phyloP scores from a whole-genome alignment of 2,888 invertebrate genomes.

The Salticus scenicus region DNA sequence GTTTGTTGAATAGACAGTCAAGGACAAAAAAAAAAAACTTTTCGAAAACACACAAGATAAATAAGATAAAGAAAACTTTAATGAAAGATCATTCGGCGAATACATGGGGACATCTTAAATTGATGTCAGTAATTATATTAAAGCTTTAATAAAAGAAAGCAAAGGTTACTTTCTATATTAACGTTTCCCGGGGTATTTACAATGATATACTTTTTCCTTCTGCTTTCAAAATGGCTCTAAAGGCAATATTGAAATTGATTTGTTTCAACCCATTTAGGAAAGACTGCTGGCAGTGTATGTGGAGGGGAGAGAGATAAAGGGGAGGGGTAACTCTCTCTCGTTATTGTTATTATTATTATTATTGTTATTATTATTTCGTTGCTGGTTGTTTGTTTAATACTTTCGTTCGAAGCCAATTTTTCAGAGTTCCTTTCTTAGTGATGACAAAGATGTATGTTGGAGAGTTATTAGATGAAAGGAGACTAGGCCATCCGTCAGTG shows the following conservation, averaged over 20 bases:
- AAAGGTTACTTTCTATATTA: constrained; percentile 65
- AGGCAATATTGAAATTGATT: constrained; percentile 66
- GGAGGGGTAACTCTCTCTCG: background rate
- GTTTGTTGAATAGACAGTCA: no score
- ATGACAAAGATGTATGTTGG: background rate
- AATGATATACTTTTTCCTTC: background rate
- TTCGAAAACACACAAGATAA: no score
- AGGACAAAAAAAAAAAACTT: no score
- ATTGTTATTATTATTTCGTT: background rate
- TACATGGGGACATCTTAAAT: constrained; percentile 44
- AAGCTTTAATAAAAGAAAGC: constrained; percentile 66
- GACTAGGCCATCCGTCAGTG: no score
- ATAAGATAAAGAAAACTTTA: no score
- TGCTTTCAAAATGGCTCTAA: constrained; percentile 36
- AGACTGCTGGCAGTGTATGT: no score
- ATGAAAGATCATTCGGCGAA: background rate
- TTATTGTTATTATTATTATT: background rate
- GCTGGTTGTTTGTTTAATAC: background rate
- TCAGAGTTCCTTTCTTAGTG: background rate
- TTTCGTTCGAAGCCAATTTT: background rate
- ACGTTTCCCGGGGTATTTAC: constrained; percentile 19
- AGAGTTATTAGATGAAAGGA: background rate
- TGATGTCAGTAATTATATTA: constrained; percentile 69
- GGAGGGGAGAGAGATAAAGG: no score
- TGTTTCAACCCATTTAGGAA: constrained; percentile 17